A percentile compares a stretch with the other conserved stretches of the same genome.
phyloP scores from a whole-genome alignment of 2,113 vertebrate genomes.

The Leucosticte australis region DNA sequence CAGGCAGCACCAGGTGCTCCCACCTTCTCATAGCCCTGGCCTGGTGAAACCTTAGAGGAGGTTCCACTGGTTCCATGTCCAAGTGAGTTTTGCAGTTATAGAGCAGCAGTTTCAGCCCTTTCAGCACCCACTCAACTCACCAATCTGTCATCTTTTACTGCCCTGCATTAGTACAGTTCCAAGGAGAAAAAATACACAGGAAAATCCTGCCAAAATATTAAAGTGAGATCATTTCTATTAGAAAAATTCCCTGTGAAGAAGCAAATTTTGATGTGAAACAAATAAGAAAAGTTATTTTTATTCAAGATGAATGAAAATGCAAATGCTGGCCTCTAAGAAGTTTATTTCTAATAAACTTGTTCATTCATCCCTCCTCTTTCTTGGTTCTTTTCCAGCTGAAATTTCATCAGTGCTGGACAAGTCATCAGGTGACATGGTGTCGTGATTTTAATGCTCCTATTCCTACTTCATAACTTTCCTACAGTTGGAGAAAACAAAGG shows the following conservation, averaged over 20 bases:
- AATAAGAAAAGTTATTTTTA: neutral
- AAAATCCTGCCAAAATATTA: constrained; percentile 14
- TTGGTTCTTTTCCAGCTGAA: neutral
- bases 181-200: constrained; percentile 12
- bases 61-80: neutral
- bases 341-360: neutral
- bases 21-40: neutral
- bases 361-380: neutral
- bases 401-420: neutral
- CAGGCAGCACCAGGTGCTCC: neutral
- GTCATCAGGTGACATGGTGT: neutral
- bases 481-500: neutral
- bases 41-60: neutral
- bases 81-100: neutral
- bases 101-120: neutral
- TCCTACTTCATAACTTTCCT: neutral
- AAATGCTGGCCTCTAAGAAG: neutral
- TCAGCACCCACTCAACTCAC: neutral
- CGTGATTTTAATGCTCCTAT: neutral
- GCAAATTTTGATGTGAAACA: neutral
- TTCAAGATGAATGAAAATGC: constrained; percentile 1
- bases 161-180: neutral
- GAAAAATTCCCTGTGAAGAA: neutral
- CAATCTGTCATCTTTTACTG: neutral
- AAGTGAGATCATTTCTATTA: constrained; percentile 6